These are phyloP conservation scores for Chymomyza costata DNA, from an alignment of 1,140 invertebrate genomes.

Conservation along the genomic window DNA sequence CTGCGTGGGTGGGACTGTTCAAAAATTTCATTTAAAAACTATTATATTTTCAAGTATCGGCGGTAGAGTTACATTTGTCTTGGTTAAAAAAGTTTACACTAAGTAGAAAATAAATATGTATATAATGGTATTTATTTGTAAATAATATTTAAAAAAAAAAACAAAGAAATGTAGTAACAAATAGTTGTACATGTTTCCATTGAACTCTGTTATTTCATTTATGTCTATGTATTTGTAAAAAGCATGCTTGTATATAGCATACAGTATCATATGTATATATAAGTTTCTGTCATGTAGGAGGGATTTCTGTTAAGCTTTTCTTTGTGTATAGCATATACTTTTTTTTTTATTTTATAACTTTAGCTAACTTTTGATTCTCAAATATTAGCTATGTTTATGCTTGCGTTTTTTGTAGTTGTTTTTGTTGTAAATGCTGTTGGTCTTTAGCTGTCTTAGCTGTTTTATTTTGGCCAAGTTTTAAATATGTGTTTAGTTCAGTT, in stretches of 20 bases:
- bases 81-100: too few relatives aligned
- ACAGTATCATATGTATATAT: slow-evolving; percentile 23
- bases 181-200: slow-evolving; percentile 30
- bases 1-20: slow-evolving; percentile 4
- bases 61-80: slow-evolving; percentile 36
- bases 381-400: slow-evolving; percentile 8
- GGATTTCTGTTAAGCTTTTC: slow-evolving; percentile 24
- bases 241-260: slow-evolving; percentile 61
- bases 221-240: slow-evolving; percentile 22
- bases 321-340: slow-evolving; percentile 9
- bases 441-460: too few relatives aligned
- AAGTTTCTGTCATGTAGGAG: too few relatives aligned
- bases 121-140: too few relatives aligned
- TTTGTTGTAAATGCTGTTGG: slow-evolving; percentile 53
- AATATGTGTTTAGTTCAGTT: slow-evolving; percentile 30
- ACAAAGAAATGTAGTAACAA: slow-evolving; percentile 58
- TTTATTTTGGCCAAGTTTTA: slow-evolving; percentile 51
- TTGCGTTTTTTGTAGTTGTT: slow-evolving; percentile 15
- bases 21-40: slow-evolving; percentile 42
- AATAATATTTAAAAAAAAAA: too few relatives aligned
- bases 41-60: slow-evolving; percentile 26
- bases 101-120: too few relatives aligned
- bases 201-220: slow-evolving; percentile 12
- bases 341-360: neutral
- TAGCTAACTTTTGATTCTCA: slow-evolving; percentile 45